These are phyloP conservation scores for Cephalopachus bancanus DNA, from an alignment of 2,797 vertebrate genomes.

Conservation along the genomic window DNA sequence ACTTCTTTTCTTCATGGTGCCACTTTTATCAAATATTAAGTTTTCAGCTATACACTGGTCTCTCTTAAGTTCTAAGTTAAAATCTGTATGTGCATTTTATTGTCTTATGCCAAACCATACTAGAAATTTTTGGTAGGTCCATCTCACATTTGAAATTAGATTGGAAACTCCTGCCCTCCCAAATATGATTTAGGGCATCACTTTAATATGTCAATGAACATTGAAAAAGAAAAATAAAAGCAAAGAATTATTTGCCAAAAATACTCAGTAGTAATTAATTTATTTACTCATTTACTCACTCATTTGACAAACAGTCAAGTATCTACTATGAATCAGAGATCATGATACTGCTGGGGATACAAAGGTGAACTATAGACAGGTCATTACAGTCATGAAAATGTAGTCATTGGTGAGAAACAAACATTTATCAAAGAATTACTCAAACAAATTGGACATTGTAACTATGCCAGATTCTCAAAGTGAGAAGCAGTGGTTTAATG, in stretches of 20 bases:
- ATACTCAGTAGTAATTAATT: not conserved
- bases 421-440: not conserved
- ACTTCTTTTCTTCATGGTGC: not conserved
- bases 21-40: not conserved
- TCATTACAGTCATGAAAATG: not conserved
- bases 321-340: not conserved
- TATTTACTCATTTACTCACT: not conserved
- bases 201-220: not conserved
- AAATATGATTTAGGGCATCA: not conserved
- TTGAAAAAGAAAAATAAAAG: not conserved
- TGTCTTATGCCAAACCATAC: not conserved
- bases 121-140: not conserved
- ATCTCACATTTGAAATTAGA: not conserved
- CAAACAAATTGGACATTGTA: not conserved
- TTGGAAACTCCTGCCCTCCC: not conserved
- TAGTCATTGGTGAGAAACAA: not conserved
- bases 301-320: not conserved
- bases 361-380: not conserved
- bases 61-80: constrained; percentile 44
- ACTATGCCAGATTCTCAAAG: not conserved
- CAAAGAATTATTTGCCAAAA: not conserved
- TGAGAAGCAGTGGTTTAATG: not conserved
- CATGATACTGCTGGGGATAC: not conserved
- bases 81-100: not conserved
- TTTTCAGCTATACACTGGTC: not conserved